These are phyloP conservation scores for Pachypeltis micranthus DNA, from an alignment of 1,140 invertebrate genomes.

Conservation along the genomic window DNA sequence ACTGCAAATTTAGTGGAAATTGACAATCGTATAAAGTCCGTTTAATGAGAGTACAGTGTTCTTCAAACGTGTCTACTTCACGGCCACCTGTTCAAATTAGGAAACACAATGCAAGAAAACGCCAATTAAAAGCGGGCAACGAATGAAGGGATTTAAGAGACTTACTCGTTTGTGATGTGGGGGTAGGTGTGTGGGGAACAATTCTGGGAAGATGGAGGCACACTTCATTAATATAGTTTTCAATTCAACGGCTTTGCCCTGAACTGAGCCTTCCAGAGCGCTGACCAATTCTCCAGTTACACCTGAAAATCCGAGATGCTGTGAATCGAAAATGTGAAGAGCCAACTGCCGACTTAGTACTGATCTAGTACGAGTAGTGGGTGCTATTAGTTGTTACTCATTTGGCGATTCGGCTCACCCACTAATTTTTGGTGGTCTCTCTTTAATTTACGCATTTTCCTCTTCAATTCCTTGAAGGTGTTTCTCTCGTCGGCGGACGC, in stretches of 20 bases:
- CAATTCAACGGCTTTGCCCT: constrained; percentile 42
- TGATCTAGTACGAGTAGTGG: background rate
- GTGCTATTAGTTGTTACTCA: background rate
- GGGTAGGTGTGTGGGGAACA: constrained; percentile 31
- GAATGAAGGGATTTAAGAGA: too few species aligned
- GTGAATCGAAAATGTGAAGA: background rate
- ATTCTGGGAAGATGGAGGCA: constrained; percentile 38
- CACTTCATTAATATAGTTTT: constrained; percentile 38
- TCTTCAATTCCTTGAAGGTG: constrained; percentile 34
- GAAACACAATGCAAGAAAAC: too few species aligned
- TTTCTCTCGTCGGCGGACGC: constrained; percentile 28
- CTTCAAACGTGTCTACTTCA: too few species aligned
- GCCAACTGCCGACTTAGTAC: background rate
- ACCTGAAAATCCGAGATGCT: constrained; percentile 22
- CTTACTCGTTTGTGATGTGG: constrained; percentile 26
- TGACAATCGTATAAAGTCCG: too few species aligned
- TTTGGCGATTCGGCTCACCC: constrained; percentile 22
- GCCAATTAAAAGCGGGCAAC: too few species aligned
- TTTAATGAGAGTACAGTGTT: too few species aligned
- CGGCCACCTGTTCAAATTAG: too few species aligned
- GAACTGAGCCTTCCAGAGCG: constrained; percentile 44
- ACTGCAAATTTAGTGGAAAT: too few species aligned
- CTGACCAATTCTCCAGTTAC: constrained; percentile 46
- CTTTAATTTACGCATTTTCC: constrained; percentile 35
- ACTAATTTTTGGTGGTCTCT: constrained; percentile 36